phyloP scores from a whole-genome alignment of 2,888 invertebrate species.

The Villa cingulata region DNA sequence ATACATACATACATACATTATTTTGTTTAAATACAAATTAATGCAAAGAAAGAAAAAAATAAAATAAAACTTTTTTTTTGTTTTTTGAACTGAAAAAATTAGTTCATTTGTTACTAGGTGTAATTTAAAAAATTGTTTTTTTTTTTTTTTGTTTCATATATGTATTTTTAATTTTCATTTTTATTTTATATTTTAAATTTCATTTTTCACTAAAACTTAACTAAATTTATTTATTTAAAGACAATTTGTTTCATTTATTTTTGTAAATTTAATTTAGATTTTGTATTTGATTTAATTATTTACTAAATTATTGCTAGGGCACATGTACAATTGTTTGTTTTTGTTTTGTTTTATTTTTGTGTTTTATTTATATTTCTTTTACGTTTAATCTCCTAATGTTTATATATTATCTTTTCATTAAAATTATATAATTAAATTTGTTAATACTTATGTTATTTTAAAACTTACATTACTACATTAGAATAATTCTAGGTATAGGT shows the following conservation, averaged over 20 bases:
- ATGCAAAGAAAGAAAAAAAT: too few species aligned
- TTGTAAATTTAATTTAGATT: neutral
- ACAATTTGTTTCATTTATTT: too few species aligned
- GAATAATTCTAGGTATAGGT: too few species aligned
- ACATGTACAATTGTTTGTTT: conserved; percentile 4
- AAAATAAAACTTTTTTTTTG: too few species aligned
- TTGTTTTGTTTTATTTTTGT: neutral
- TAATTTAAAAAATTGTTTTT: neutral
- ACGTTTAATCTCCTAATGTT: neutral
- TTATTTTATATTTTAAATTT: too few species aligned
- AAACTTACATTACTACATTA: neutral
- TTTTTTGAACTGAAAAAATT: too few species aligned
- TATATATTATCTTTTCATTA: neutral
- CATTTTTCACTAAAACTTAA: too few species aligned
- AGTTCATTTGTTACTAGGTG: neutral
- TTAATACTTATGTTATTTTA: neutral
- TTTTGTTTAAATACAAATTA: too few species aligned
- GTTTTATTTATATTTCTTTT: too few species aligned
- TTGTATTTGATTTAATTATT: neutral
- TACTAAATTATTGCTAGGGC: conserved; percentile 8
- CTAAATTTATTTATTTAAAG: neutral
- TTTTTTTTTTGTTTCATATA: neutral
- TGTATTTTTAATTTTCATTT: neutral
- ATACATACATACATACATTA: too few species aligned
- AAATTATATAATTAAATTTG: conserved; percentile 2